These are phyloP conservation scores for Pteromalus puparum DNA, from an alignment of 1,140 invertebrate genomes.

Conservation along the genomic window DNA sequence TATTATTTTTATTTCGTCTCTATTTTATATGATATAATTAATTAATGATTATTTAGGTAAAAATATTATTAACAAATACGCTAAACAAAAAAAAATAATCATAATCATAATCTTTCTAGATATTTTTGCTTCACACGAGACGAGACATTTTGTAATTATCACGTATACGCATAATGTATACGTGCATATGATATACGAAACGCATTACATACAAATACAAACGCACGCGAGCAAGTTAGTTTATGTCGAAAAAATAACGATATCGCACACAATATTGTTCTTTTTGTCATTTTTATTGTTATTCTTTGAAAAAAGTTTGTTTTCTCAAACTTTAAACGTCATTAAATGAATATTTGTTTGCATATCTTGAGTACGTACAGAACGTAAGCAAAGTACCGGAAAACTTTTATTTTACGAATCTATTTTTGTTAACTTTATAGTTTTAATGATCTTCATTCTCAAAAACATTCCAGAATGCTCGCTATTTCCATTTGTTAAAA, in stretches of 20 bases:
- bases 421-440: constrained; percentile 57
- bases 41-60: constrained; percentile 71
- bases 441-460: constrained; percentile 62
- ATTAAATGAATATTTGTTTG: constrained; percentile 1
- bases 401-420: constrained; percentile 55
- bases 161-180: constrained; percentile 29
- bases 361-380: not conserved
- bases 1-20: constrained; percentile 66
- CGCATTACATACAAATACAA: constrained; percentile 19
- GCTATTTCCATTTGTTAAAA: constrained; percentile 67
- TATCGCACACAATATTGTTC: not conserved
- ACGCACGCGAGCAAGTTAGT: constrained; percentile 19
- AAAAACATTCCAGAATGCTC: constrained; percentile 74
- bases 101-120: constrained; percentile 72
- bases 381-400: not conserved
- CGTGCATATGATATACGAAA: constrained; percentile 24
- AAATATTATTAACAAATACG: constrained; percentile 69
- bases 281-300: constrained; percentile 26
- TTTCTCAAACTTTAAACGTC: not conserved
- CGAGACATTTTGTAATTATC: constrained; percentile 32
- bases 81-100: constrained; percentile 63
- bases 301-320: no score
- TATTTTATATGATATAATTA: constrained; percentile 72
- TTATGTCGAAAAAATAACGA: not conserved
- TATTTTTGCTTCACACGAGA: constrained; percentile 64